These are phyloP conservation scores for Cyaniris semiargus DNA, from an alignment of 2,888 invertebrate species.

Conservation along the genomic window DNA sequence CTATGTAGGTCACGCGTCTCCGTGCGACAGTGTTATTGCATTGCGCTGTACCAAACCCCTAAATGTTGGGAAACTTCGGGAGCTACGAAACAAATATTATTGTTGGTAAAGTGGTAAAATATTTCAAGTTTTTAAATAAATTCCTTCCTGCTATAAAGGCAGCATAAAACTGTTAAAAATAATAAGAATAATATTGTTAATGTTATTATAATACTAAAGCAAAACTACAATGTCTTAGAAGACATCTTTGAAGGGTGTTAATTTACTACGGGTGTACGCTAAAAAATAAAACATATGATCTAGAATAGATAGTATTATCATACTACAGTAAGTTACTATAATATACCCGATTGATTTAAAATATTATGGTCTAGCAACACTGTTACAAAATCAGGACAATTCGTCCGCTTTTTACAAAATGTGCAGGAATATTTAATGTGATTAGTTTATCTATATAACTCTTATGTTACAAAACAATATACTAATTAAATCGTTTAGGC, in stretches of 20 bases:
- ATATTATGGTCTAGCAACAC: conserved; percentile 14
- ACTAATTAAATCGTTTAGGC: neutral
- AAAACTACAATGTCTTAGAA: too few relatives aligned
- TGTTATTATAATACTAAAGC: too few relatives aligned
- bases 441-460: conserved; percentile 6
- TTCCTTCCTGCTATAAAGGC: neutral
- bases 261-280: too few relatives aligned
- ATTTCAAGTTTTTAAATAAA: neutral
- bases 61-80: conserved; percentile 14
- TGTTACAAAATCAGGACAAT: neutral
- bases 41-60: conserved; percentile 1
- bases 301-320: too few relatives aligned
- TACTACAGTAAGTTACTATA: neutral
- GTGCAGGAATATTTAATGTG: conserved; percentile 26
- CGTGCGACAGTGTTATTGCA: conserved; percentile 16
- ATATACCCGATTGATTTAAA: neutral
- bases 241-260: too few relatives aligned
- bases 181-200: too few relatives aligned
- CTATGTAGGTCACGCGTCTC: conserved; percentile 26
- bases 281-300: too few relatives aligned
- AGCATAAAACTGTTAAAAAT: too few relatives aligned
- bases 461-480: conserved; percentile 4
- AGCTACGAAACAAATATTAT: conserved; percentile 5
- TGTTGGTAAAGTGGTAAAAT: neutral
- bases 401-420: conserved; percentile 15